phyloP scores from a whole-genome alignment of 2,888 invertebrate genomes.

The Machimus atricapillus region DNA sequence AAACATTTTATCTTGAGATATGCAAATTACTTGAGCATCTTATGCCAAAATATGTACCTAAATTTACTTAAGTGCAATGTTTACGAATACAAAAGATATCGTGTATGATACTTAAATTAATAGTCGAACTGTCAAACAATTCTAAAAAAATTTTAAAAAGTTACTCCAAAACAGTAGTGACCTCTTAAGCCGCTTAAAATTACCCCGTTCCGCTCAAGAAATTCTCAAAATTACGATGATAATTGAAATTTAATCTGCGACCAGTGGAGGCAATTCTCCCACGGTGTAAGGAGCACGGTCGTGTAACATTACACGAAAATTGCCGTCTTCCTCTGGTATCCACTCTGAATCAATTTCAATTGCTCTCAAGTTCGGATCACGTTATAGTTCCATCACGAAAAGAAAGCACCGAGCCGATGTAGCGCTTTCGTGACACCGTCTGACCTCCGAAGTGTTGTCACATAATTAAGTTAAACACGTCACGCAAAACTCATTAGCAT shows the following conservation, averaged over 20 bases:
- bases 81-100: too few species aligned
- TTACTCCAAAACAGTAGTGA: not conserved
- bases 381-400: constrained; percentile 42
- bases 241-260: constrained; percentile 32
- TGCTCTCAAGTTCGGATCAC: constrained; percentile 28
- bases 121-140: too few species aligned
- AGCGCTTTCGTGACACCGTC: constrained; percentile 17
- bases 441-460: constrained; percentile 32
- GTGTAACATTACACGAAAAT: constrained; percentile 33
- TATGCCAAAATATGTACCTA: too few species aligned
- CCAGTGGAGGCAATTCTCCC: constrained; percentile 10
- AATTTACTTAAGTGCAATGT: too few species aligned
- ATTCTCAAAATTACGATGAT: not conserved
- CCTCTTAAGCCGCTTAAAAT: not conserved
- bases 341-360: constrained; percentile 35
- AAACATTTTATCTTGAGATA: too few species aligned
- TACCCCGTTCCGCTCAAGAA: not conserved
- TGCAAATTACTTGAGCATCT: too few species aligned
- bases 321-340: constrained; percentile 18
- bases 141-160: not conserved
- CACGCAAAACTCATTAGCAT: constrained; percentile 40
- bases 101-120: too few species aligned
- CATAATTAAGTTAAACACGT: constrained; percentile 39
- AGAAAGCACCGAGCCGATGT: constrained; percentile 25
- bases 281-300: not conserved